Percentiles rank a stretch among this genome's conserved stretches.
Conservation (phyloP, 2,888 invertebrate genomes). For the Miltochrista miniata region DNA sequence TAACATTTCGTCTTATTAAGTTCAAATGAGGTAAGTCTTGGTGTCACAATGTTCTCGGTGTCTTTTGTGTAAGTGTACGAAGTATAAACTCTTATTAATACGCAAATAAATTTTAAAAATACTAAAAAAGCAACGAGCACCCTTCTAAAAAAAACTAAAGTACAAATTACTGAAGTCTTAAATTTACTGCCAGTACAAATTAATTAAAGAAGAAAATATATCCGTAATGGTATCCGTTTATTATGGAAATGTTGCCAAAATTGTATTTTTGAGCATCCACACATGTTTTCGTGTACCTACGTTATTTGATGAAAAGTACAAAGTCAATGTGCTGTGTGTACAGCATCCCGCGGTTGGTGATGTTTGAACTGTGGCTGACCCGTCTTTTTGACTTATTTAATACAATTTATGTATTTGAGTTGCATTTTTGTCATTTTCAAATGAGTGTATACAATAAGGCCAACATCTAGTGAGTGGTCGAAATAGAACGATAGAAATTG, state of each 20-base stretch:
- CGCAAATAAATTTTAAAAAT: conserved; percentile 40
- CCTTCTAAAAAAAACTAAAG: conserved; percentile 70
- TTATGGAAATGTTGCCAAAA: conserved; percentile 80
- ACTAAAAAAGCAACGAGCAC: conserved; percentile 68
- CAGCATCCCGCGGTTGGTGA: conserved; percentile 54
- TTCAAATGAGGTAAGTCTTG: conserved; percentile 65
- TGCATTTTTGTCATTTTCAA: conserved; percentile 46
- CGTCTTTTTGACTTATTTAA: conserved; percentile 26
- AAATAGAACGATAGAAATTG: conserved; percentile 50
- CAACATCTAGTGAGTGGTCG: conserved; percentile 58
- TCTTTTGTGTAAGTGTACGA: conserved; percentile 65
- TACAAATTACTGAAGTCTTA: conserved; percentile 82
- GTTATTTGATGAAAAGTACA: conserved; percentile 69
- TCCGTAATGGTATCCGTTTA: conserved; percentile 52
- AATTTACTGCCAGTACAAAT: conserved; percentile 82
- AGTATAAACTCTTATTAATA: conserved; percentile 43
- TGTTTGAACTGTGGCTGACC: conserved; percentile 31
- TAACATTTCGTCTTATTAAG: conserved; percentile 47
- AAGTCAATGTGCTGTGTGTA: conserved; percentile 50
- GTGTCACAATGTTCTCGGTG: conserved; percentile 73
- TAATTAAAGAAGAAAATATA: conserved; percentile 57
- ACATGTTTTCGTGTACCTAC: conserved; percentile 73
- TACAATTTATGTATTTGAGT: conserved; percentile 27
- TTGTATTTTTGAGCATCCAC: conserved; percentile 73
- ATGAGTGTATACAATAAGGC: conserved; percentile 57